Evolutionary conservation across 2,888 invertebrate species (phyloP).

Genomic region (Thecophora atra): DNA sequence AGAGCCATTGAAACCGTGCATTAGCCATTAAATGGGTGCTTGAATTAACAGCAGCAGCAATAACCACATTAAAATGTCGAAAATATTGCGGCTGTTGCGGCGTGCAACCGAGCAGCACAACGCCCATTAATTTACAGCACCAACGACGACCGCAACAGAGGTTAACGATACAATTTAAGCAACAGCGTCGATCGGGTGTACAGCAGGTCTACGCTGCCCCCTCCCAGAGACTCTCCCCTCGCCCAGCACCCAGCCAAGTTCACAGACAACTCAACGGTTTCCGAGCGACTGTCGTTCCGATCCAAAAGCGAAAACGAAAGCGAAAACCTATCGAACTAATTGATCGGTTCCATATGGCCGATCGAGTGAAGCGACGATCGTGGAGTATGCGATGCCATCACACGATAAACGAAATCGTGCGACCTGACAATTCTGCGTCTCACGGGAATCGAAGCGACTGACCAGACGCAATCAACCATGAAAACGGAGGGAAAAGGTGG

Average conservation of each 20-base stretch:
- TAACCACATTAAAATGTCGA: neutral
- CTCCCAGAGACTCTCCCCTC: neutral
- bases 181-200: neutral
- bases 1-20: slow-evolving; percentile 43
- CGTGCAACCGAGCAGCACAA: neutral
- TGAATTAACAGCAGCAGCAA: slow-evolving; percentile 40
- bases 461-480: slow-evolving; percentile 31
- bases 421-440: slow-evolving; percentile 36
- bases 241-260: neutral
- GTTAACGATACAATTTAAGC: neutral
- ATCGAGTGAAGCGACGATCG: slow-evolving; percentile 50
- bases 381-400: slow-evolving; percentile 61
- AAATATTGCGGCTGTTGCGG: neutral
- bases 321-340: slow-evolving; percentile 57
- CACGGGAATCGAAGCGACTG: slow-evolving; percentile 8
- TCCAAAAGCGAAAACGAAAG: slow-evolving; percentile 13
- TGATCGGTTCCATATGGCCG: slow-evolving; percentile 67
- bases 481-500: slow-evolving; percentile 24
- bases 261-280: slow-evolving; percentile 6
- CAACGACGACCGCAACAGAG: neutral
- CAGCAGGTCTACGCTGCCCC: neutral
- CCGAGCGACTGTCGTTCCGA: neutral
- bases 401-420: slow-evolving; percentile 55
- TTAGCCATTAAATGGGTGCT: slow-evolving; percentile 44
- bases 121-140: no score